Percentiles rank a stretch among this genome's conserved stretches.
Conservation (phyloP, 2,797 vertebrate genomes). For the Zalophus californianus region DNA sequence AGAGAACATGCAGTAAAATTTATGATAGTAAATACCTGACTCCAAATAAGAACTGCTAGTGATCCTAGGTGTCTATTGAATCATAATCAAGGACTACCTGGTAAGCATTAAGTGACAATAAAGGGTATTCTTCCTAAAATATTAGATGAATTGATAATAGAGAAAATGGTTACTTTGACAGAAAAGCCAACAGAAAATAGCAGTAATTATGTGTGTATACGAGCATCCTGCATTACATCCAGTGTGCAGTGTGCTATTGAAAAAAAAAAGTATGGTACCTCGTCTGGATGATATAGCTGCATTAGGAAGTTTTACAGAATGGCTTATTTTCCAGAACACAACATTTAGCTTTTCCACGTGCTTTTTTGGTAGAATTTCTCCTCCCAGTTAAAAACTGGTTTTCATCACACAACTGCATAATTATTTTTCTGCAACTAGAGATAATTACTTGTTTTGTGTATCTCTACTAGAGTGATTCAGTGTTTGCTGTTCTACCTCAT, state of each 20-base stretch:
- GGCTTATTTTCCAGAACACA: slow-evolving; percentile 66
- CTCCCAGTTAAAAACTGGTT: slow-evolving; percentile 78
- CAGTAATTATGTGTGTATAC: slow-evolving; percentile 57
- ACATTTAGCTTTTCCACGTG: slow-evolving; percentile 56
- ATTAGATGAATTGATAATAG: slow-evolving; percentile 70
- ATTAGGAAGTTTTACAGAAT: slow-evolving; percentile 55
- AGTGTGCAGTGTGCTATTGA: slow-evolving; percentile 37
- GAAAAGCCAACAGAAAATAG: slow-evolving; percentile 74
- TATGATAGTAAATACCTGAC: slow-evolving; percentile 60
- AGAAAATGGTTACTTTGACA: slow-evolving; percentile 69
- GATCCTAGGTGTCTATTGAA: slow-evolving; percentile 61
- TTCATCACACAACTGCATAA: slow-evolving; percentile 72
- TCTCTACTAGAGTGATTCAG: slow-evolving; percentile 72
- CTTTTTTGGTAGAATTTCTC: slow-evolving; percentile 44
- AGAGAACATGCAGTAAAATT: slow-evolving; percentile 43
- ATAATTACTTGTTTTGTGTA: slow-evolving; percentile 73
- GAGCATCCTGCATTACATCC: background rate
- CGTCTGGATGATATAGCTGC: slow-evolving; percentile 41
- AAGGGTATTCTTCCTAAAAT: slow-evolving; percentile 68
- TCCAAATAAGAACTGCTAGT: slow-evolving; percentile 48
- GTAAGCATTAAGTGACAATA: slow-evolving; percentile 72
- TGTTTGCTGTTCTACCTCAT: slow-evolving; percentile 71
- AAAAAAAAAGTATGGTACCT: slow-evolving; percentile 30
- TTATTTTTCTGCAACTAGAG: slow-evolving; percentile 70
- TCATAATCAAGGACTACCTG: slow-evolving; percentile 70